Conservation (phyloP, 2,113 vertebrate genomes). For the Ardeotis arabs region DNA sequence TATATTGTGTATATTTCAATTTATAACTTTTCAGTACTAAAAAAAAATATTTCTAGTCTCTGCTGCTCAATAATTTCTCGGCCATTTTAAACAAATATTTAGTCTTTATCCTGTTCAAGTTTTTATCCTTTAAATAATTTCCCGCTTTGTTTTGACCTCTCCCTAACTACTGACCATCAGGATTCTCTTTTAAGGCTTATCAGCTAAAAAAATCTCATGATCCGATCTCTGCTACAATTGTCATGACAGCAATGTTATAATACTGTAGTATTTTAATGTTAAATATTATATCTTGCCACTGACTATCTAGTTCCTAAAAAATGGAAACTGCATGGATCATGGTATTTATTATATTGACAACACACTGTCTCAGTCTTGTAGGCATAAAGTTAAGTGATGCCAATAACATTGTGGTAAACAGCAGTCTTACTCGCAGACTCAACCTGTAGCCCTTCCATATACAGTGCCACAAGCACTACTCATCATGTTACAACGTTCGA, state of each 20-base stretch:
- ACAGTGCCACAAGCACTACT: not conserved
- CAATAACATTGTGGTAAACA: not conserved
- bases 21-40: not conserved
- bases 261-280: not conserved
- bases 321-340: rapidly evolving
- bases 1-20: not conserved
- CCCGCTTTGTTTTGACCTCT: not conserved
- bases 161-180: not conserved
- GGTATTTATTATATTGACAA: not conserved
- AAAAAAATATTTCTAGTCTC: not conserved
- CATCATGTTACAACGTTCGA: not conserved
- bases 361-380: rapidly evolving
- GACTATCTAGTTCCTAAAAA: not conserved
- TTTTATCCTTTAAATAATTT: not conserved
- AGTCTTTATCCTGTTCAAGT: not conserved
- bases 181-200: not conserved
- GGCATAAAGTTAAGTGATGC: not conserved
- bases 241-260: not conserved
- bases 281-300: not conserved
- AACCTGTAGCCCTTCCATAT: not conserved
- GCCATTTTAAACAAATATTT: not conserved
- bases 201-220: not conserved
- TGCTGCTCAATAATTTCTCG: not conserved
- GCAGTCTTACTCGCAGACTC: not conserved
- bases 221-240: not conserved